Evolutionary conservation across 1,140 invertebrate genomes (phyloP).

Genomic region (Diabrotica undecimpunctata): DNA sequence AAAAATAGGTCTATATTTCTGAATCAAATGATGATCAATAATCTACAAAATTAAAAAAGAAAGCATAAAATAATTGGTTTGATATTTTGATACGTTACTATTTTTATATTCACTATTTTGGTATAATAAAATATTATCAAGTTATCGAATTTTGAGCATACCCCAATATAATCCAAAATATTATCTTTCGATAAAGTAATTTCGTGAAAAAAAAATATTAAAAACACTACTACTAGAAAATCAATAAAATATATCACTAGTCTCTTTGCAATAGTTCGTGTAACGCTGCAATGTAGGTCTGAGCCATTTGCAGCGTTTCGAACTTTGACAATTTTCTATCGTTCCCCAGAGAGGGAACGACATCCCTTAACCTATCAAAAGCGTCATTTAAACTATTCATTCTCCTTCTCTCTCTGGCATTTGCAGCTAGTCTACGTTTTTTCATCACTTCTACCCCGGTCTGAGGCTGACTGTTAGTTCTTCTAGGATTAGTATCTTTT

Average conservation of each 20-base stretch:
- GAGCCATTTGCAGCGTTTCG: conserved; percentile 80
- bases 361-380: conserved; percentile 70
- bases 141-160: no score
- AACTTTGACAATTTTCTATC: conserved; percentile 77
- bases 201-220: neutral
- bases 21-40: no score
- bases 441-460: conserved; percentile 49
- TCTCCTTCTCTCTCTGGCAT: conserved; percentile 66
- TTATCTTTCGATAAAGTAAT: neutral
- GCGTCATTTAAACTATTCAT: conserved; percentile 78
- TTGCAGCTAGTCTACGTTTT: conserved; percentile 65
- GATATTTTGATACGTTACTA: no score
- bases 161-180: no score
- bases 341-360: conserved; percentile 69
- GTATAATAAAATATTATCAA: no score
- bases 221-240: neutral
- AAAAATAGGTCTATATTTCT: no score
- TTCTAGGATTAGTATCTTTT: conserved; percentile 23
- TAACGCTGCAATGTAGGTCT: conserved; percentile 72
- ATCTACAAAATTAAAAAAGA: no score
- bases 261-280: conserved; percentile 55
- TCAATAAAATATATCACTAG: neutral
- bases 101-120: no score
- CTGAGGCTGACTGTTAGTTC: conserved; percentile 30
- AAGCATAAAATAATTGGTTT: no score